A percentile compares a stretch with the other conserved stretches of the same genome.
These are phyloP conservation scores for Byasa hedistus DNA, from an alignment of 2,888 invertebrate genomes.

Conservation along the genomic window DNA sequence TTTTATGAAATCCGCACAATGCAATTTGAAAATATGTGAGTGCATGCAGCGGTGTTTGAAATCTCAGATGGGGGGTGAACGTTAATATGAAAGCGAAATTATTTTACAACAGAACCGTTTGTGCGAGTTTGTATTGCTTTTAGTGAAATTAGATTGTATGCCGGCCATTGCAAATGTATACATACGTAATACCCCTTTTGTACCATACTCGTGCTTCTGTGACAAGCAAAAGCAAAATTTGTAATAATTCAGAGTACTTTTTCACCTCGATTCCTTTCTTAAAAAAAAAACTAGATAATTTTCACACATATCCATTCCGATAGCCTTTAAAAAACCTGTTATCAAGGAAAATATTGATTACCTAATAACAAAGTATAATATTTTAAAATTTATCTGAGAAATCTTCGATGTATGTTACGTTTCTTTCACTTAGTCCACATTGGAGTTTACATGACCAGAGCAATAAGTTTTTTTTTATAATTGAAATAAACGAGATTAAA, in stretches of 20 bases:
- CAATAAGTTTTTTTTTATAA: neutral
- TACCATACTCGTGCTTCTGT: neutral
- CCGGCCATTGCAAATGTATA: slow-evolving; percentile 34
- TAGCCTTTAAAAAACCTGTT: too few relatives aligned
- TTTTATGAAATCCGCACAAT: slow-evolving; percentile 11
- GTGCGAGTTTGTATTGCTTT: slow-evolving; percentile 44
- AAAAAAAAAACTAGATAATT: too few relatives aligned
- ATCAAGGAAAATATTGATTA: too few relatives aligned
- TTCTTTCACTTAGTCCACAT: neutral
- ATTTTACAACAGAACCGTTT: slow-evolving; percentile 14
- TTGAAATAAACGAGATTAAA: neutral
- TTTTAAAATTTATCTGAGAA: neutral
- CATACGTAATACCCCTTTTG: slow-evolving; percentile 20
- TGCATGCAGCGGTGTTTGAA: neutral
- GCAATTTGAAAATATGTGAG: slow-evolving; percentile 3
- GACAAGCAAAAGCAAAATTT: neutral
- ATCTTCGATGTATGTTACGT: neutral
- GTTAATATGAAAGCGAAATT: slow-evolving; percentile 14
- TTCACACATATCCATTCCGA: too few relatives aligned
- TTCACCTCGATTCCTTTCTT: too few relatives aligned
- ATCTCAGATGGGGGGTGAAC: slow-evolving; percentile 12
- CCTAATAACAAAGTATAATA: neutral
- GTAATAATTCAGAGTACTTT: too few relatives aligned
- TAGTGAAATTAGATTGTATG: slow-evolving; percentile 54
- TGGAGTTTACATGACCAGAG: neutral